phyloP scores from a whole-genome alignment of 1,140 invertebrate species.

The Daktulosphaira vitifoliae region DNA sequence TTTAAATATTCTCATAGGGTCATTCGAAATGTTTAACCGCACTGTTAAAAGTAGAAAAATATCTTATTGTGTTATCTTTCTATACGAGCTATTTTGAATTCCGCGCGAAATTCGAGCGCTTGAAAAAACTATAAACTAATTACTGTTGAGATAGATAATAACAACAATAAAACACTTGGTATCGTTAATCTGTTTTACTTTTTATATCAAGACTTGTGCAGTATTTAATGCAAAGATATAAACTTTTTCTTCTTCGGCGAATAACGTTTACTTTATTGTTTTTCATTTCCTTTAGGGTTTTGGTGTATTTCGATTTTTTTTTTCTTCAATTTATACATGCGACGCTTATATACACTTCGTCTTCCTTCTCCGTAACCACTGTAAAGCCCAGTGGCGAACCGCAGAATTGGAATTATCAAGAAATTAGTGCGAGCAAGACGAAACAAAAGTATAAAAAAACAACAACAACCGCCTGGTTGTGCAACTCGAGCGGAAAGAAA shows the following conservation, averaged over 20 bases:
- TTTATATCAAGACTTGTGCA: not conserved
- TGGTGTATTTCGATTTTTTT: not conserved
- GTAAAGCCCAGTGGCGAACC: not conserved
- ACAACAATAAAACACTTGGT: conserved; percentile 13
- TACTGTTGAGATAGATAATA: conserved; percentile 1
- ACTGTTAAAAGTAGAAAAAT: too few species aligned
- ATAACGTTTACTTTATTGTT: conserved; percentile 26
- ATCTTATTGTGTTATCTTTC: too few species aligned
- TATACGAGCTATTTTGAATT: too few species aligned
- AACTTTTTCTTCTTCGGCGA: not conserved
- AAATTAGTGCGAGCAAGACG: conserved; percentile 23
- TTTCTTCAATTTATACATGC: too few species aligned
- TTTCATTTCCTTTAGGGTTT: conserved; percentile 29
- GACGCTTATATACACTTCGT: too few species aligned
- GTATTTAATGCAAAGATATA: conserved; percentile 19
- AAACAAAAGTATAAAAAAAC: not conserved
- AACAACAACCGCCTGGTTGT: conserved; percentile 1
- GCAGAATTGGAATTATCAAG: conserved; percentile 29
- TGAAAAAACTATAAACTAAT: not conserved
- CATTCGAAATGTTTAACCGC: too few species aligned
- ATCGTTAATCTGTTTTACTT: conserved; percentile 27
- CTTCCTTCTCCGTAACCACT: not conserved
- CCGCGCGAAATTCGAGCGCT: too few species aligned
- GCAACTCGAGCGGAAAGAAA: conserved; percentile 22
- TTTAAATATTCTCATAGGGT: too few species aligned